Evolutionary conservation across 2,113 vertebrate genomes (phyloP), one percentile per base, ranked within the genome.

Genomic region (Elephantulus edwardii): DNA sequence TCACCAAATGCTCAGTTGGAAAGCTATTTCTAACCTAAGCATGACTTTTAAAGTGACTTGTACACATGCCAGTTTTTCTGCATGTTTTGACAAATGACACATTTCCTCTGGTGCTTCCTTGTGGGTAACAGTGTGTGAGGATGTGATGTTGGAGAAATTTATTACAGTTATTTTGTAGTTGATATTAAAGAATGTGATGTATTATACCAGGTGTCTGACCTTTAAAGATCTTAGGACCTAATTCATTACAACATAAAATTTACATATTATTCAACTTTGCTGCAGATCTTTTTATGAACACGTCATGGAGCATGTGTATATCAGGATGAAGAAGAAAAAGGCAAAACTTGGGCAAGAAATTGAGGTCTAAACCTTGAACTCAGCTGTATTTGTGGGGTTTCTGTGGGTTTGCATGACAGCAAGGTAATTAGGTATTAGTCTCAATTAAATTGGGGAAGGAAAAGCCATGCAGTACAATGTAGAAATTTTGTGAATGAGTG

Each of bases 161-260:
- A 98, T 98, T 98, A 96, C 97, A 62, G 97, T 98, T 98, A 98
- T 98, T 98, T 98, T 98, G 98, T 97, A 97, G 98, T 98, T 98
- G 97, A 98, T 98, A 98, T 98, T 98, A 98, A 98, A 98, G 97
- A 97, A 97, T 97, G 98, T 98, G 97, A 98, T 98, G 97, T 98
- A 98, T 98, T 98, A 97, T 97, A 98, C 97, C 97, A 98, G 97
- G 97, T 98, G 97, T 95, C 97, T 98, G 98, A 98, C 98, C 98
- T 98, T 98, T 98, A 98, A 98, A 98, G 97, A 98, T 98, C 97
- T 98, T 97, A 98, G 97, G 97, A 97, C 97, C 97, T 97, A 98
- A 98, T 98, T 98, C 98, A 98, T 98, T 98, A 97, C 97, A 98
- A 97, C 97, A 98, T 98, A 98, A 98, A 98, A 98, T 98, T 98